Percentiles rank a stretch among this genome's conserved stretches.
Conservation (phyloP, 2,888 invertebrate species). For the Laothoe populi region DNA sequence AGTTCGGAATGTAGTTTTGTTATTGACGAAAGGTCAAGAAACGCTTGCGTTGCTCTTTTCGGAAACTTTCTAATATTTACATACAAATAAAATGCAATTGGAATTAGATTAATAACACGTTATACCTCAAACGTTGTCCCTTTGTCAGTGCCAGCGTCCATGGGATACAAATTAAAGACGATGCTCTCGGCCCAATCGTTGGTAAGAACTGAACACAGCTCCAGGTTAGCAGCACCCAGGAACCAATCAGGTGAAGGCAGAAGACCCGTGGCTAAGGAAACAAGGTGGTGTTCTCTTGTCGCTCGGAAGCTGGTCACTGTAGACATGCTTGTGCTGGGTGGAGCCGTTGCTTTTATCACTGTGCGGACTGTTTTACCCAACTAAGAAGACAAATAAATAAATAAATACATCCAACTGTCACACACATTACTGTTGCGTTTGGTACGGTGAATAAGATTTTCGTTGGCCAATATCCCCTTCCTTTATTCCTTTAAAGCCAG, state of each 20-base stretch:
- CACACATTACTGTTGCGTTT: no score
- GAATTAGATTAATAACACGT: no score
- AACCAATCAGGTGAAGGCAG: slow-evolving; percentile 96
- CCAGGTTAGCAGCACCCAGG: slow-evolving; percentile 94
- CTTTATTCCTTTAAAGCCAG: no score
- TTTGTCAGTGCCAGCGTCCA: slow-evolving; percentile 98
- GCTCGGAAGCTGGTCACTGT: slow-evolving; percentile 67
- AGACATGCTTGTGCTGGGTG: slow-evolving; percentile 56
- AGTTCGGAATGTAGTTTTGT: no score
- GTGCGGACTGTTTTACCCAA: slow-evolving; percentile 65
- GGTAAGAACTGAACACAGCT: slow-evolving; percentile 93
- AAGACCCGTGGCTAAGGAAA: slow-evolving; percentile 70
- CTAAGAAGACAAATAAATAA: slow-evolving; percentile 46
- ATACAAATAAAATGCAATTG: no score
- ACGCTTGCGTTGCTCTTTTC: no score
- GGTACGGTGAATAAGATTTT: no score
- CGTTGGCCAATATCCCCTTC: no score
- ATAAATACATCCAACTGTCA: no score
- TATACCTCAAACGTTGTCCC: slow-evolving; percentile 94
- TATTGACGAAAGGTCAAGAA: no score
- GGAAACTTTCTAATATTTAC: no score
- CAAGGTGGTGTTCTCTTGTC: slow-evolving; percentile 64
- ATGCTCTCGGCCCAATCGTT: slow-evolving; percentile 90
- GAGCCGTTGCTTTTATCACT: slow-evolving; percentile 71
- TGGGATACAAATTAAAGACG: slow-evolving; percentile 94